These are phyloP conservation scores for Hemicordylus capensis DNA, from an alignment of 2,113 vertebrate genomes.

Conservation along the genomic window DNA sequence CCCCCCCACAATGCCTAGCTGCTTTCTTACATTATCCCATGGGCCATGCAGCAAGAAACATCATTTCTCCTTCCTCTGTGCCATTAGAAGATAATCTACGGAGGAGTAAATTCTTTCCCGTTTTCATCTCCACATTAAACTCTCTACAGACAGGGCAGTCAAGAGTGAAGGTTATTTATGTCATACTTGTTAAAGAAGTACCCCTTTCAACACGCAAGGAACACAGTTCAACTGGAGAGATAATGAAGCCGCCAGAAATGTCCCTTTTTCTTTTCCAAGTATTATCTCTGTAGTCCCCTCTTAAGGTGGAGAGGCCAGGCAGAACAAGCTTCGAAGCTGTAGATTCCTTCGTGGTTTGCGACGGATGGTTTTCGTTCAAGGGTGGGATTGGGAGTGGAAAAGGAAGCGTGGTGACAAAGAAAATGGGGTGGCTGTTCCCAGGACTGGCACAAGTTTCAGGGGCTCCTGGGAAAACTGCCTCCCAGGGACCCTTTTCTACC, in stretches of 20 bases:
- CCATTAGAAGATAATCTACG: slow-evolving; percentile 51
- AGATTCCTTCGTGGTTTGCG: background rate
- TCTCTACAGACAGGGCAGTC: slow-evolving; percentile 57
- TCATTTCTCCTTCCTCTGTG: slow-evolving; percentile 19
- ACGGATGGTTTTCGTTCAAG: background rate
- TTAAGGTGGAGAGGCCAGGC: slow-evolving; percentile 53
- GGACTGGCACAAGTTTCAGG: too few species aligned
- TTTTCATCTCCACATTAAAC: background rate
- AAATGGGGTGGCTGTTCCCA: too few species aligned
- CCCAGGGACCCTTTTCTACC: too few species aligned
- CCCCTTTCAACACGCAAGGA: slow-evolving; percentile 75
- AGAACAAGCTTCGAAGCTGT: slow-evolving; percentile 49
- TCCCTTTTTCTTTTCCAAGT: slow-evolving; percentile 59
- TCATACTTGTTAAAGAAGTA: slow-evolving; percentile 64
- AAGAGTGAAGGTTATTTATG: slow-evolving; percentile 76
- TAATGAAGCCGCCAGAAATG: slow-evolving; percentile 60
- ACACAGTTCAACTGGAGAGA: slow-evolving; percentile 64
- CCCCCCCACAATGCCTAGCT: too few species aligned
- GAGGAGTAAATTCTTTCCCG: slow-evolving; percentile 2
- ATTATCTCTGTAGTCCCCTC: slow-evolving; percentile 64
- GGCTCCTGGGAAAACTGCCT: too few species aligned
- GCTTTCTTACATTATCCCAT: background rate
- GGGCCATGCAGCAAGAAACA: background rate
- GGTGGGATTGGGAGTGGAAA: background rate
- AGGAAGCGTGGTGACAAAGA: background rate